phyloP scores from a whole-genome alignment of 2,797 vertebrate species.

The Halcyon smyrnensis region DNA sequence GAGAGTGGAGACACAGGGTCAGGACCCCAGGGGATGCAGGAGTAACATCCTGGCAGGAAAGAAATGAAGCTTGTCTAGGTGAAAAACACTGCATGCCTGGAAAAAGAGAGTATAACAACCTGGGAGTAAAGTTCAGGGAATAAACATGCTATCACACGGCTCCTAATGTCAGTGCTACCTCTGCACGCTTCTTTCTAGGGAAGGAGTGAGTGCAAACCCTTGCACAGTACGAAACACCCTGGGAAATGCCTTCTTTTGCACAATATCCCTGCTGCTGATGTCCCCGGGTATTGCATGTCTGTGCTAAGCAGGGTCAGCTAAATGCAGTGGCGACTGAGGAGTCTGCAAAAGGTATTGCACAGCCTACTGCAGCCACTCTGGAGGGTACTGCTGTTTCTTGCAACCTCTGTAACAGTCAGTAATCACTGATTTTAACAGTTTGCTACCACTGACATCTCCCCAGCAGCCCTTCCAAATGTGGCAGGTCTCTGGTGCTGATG shows the following conservation, averaged over 20 bases:
- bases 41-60: background rate
- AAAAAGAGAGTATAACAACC: background rate
- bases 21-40: background rate
- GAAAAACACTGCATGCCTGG: background rate
- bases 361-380: background rate
- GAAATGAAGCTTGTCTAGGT: background rate
- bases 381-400: background rate
- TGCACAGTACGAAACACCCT: background rate
- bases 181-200: background rate
- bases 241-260: background rate
- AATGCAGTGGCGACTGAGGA: background rate
- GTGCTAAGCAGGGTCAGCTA: background rate
- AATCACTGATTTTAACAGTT: background rate
- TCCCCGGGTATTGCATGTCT: background rate
- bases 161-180: background rate
- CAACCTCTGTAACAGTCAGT: background rate
- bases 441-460: background rate
- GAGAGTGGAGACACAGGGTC: background rate
- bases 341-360: background rate
- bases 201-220: background rate
- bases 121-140: background rate
- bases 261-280: background rate
- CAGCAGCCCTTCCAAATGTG: background rate
- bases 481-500: background rate
- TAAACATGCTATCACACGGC: background rate